phyloP scores from a whole-genome alignment of 2,113 vertebrate genomes.

The Upupa epops region DNA sequence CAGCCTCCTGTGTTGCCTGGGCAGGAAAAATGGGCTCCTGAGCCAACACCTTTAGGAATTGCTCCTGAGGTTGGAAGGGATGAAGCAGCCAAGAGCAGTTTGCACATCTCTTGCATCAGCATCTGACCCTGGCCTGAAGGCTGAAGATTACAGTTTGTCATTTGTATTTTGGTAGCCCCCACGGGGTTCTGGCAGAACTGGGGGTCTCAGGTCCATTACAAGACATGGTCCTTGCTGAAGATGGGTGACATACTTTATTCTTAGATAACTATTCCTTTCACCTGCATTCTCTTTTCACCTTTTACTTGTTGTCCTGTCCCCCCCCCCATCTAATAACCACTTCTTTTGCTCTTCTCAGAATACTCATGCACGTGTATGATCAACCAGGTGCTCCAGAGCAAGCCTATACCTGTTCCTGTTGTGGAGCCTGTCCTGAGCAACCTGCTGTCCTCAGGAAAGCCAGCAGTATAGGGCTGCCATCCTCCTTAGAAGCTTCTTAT shows the following conservation, averaged over 20 bases:
- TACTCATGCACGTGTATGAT: background rate
- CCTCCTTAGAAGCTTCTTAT: no score
- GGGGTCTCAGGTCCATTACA: background rate
- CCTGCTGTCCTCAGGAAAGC: background rate
- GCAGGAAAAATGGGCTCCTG: background rate
- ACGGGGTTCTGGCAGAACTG: background rate
- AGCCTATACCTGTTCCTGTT: background rate
- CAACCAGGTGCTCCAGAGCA: background rate
- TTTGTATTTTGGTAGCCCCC: background rate
- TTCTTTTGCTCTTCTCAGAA: background rate
- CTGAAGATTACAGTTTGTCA: background rate
- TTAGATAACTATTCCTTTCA: background rate
- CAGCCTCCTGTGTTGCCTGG: background rate
- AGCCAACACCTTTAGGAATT: background rate
- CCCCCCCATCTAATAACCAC: background rate
- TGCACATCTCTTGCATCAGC: background rate
- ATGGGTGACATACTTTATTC: background rate
- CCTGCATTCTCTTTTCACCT: background rate
- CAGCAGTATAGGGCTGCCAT: background rate
- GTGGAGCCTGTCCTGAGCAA: background rate
- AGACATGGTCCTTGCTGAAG: background rate
- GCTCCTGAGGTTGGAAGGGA: background rate
- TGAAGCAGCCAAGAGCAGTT: background rate
- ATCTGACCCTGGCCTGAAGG: background rate
- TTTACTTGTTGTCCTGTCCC: background rate